Percentiles rank a stretch among this genome's conserved stretches.
Conservation (phyloP, 2,888 invertebrate genomes). For the Camptogramma bilineatum region DNA sequence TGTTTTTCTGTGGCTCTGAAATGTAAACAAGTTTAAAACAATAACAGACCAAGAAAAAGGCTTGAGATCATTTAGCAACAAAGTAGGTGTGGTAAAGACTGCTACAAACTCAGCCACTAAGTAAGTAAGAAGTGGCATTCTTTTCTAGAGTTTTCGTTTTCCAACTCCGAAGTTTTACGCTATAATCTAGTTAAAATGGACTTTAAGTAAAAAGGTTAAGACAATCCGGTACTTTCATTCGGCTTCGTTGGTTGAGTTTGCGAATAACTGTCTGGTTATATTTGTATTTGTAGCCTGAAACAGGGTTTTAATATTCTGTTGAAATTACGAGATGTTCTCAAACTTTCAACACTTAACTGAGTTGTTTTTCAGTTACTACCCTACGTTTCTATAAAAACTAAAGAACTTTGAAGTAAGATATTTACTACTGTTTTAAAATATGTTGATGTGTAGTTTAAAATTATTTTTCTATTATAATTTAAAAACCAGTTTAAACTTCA, state of each 20-base stretch:
- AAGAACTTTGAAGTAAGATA: too few species aligned
- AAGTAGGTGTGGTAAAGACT: constrained; percentile 37
- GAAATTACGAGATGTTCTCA: background rate
- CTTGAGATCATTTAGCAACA: constrained; percentile 34
- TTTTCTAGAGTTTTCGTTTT: constrained; percentile 37
- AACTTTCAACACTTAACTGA: background rate
- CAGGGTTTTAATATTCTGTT: background rate
- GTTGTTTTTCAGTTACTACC: background rate
- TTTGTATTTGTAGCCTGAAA: constrained; percentile 26
- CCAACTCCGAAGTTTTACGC: constrained; percentile 49
- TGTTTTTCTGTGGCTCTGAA: background rate
- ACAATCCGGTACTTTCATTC: constrained; percentile 46
- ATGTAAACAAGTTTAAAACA: constrained; percentile 9
- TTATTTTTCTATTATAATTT: too few species aligned
- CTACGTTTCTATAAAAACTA: too few species aligned
- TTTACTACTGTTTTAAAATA: too few species aligned
- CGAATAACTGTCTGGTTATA: constrained; percentile 40
- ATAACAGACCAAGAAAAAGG: constrained; percentile 15
- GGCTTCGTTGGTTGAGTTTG: constrained; percentile 45
- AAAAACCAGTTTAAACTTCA: background rate
- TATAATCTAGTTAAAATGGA: constrained; percentile 49
- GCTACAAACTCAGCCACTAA: constrained; percentile 39
- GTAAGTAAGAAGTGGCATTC: constrained; percentile 39
- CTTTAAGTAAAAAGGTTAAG: constrained; percentile 51
- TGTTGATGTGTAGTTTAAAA: too few species aligned